A percentile compares a stretch with the other conserved stretches of the same genome.
phyloP scores from a whole-genome alignment of 2,888 invertebrate species.

The Litoditis marina region DNA sequence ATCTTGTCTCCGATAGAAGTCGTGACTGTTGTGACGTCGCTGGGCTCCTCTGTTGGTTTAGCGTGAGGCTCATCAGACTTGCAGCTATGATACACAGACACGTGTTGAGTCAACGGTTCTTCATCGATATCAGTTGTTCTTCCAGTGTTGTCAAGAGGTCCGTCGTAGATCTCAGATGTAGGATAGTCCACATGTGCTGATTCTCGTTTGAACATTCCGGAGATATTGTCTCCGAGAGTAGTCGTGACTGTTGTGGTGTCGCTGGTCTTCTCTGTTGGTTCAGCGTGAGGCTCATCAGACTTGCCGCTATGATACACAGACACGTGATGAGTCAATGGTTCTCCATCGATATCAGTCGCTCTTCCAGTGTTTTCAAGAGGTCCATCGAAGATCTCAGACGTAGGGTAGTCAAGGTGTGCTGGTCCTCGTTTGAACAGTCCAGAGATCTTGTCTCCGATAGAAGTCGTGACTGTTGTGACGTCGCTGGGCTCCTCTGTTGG shows the following conservation, averaged over 20 bases:
- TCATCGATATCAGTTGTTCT: conserved; percentile 20
- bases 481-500: too few species aligned
- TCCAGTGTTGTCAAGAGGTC: conserved; percentile 25
- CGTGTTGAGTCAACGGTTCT: conserved; percentile 24
- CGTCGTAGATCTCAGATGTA: conserved; percentile 20
- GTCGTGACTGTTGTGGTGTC: conserved; percentile 3
- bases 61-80: conserved; percentile 2
- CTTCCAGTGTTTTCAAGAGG: conserved; percentile 32
- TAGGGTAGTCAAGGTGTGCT: conserved; percentile 8
- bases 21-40: not conserved
- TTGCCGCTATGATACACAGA: conserved; percentile 17
- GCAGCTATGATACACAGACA: conserved; percentile 18
- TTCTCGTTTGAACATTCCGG: conserved; percentile 24
- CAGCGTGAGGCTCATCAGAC: conserved; percentile 8
- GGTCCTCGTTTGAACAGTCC: conserved; percentile 9
- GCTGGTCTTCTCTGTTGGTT: conserved; percentile 10
- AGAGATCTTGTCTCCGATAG: not conserved
- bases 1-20: conserved; percentile 16
- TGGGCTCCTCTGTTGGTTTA: conserved; percentile 14
- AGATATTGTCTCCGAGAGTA: conserved; percentile 10
- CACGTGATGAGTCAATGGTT: conserved; percentile 12
- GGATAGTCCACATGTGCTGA: conserved; percentile 28
- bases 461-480: too few species aligned
- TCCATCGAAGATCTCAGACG: conserved; percentile 25
- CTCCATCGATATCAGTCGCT: conserved; percentile 22